Base-by-base conservation (phyloP, 1,140 invertebrate genomes). In the Lithobius niger region DNA sequence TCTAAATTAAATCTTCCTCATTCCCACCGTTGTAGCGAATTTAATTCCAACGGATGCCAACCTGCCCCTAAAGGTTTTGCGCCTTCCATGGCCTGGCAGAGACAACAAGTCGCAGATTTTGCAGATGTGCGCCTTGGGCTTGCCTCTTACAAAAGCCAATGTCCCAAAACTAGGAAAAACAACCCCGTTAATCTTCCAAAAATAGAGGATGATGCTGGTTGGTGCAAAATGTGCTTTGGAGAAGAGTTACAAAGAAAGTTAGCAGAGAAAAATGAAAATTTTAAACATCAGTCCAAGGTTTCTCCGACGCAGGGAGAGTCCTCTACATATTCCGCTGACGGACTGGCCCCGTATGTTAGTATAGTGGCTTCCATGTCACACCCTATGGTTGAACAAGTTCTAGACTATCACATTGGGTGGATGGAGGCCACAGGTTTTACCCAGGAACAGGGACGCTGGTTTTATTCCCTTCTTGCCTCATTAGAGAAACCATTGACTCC, bases 401-500 rank as follows among this genome's bases (percentile, higher is more conserved):
- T 79, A 13, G 76, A 78, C 56, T 74, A 77, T 61, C 64, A 79
- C 45, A 64, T 77, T 2, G 69, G 74, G 50, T 68, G 69, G 62
- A 61, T 78, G 16, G 71, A 74, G 52, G 66, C 63, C 18, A 68
- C 64, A 19, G 68, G 69, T 22, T 72, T 72, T 60, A 66, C 69
- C 16, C 58, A 65, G 31, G 61, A 63, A 28, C 61, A 76, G 66
- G 79, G 79, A 16, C 67, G 67, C 36, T 81, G 79, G 79, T 71
- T 81, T 24, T 81, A 79, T 62, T 71, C 76, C 0, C 59, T 81
- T 22, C 56, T 81, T 3, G 69, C 67, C 1, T 68, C 71, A 55
- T 58, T 81, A n/a, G 76, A 80, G 62, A 69, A 78, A 57, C 79
- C 79, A 2, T 61, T 81, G 3, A 73, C 73, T 57, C 78, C 79